A percentile compares a stretch with the other conserved stretches of the same genome.
These are phyloP conservation scores for Entomobrya proxima DNA, from an alignment of 2,888 invertebrate species.

Conservation along the genomic window DNA sequence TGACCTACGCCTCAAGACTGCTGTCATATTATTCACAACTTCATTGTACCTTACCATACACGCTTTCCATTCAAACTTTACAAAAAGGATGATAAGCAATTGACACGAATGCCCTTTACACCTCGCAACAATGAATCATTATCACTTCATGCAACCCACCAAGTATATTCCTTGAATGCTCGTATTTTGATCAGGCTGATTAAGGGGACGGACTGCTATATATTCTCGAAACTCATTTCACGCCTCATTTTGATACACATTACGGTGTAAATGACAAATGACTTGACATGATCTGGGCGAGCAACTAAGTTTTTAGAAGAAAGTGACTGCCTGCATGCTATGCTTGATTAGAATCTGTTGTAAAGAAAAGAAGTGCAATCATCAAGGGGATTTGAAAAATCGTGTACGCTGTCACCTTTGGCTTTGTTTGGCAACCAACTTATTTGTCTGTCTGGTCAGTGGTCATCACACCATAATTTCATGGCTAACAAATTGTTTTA, in stretches of 20 bases:
- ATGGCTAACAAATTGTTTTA: not conserved
- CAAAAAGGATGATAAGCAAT: not conserved
- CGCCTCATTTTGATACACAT: too few species aligned
- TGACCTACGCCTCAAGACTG: not conserved
- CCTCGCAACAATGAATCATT: constrained; percentile 6
- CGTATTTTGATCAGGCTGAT: too few species aligned
- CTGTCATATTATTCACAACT: not conserved
- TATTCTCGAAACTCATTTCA: too few species aligned
- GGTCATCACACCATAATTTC: not conserved
- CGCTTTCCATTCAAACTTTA: not conserved
- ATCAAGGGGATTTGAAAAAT: not conserved
- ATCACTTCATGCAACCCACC: not conserved
- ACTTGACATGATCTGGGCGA: not conserved
- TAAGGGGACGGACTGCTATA: too few species aligned
- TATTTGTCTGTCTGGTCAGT: constrained; percentile 8
- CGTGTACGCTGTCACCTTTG: not conserved
- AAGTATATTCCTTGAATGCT: too few species aligned
- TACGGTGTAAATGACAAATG: too few species aligned
- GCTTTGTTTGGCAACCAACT: constrained; percentile 6
- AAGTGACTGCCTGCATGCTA: too few species aligned
- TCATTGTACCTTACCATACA: too few species aligned
- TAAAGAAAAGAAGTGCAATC: not conserved
- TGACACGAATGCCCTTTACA: constrained; percentile 12
- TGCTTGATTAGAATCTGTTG: not conserved
- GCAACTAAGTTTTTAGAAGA: not conserved